phyloP scores from a whole-genome alignment of 1,140 invertebrate species.

The Danaus plexippus region DNA sequence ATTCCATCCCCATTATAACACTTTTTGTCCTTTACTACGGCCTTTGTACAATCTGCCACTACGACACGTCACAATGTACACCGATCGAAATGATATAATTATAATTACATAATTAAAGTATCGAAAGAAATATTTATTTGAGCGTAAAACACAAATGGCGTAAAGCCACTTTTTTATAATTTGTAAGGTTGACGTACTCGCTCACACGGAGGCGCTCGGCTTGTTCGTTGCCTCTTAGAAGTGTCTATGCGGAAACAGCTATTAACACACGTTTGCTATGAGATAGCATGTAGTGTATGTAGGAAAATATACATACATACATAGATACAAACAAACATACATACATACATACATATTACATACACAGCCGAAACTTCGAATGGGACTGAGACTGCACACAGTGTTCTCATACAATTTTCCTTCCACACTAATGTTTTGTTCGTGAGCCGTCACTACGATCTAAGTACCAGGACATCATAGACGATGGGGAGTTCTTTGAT shows the following conservation, averaged over 20 bases:
- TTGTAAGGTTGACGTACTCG: constrained; percentile 65
- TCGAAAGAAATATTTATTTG: constrained; percentile 11
- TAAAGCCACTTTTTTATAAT: constrained; percentile 62
- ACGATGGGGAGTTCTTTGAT: constrained; percentile 19
- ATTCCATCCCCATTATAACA: constrained; percentile 33
- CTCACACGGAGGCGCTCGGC: constrained; percentile 53
- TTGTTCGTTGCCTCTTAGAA: constrained; percentile 54
- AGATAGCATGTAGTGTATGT: constrained; percentile 44
- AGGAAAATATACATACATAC: too few relatives aligned
- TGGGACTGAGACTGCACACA: constrained; percentile 26
- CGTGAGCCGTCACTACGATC: constrained; percentile 58
- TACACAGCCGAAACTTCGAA: constrained; percentile 40
- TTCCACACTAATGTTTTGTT: constrained; percentile 38
- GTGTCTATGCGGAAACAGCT: constrained; percentile 65
- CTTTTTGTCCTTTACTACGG: constrained; percentile 19
- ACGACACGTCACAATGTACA: constrained; percentile 11
- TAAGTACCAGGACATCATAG: constrained; percentile 46
- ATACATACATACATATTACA: too few relatives aligned
- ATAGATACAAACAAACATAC: too few relatives aligned
- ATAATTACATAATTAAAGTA: background rate
- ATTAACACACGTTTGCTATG: constrained; percentile 65
- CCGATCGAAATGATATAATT: background rate
- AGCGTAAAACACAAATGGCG: constrained; percentile 29
- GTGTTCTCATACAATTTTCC: constrained; percentile 40
- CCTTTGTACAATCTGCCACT: constrained; percentile 12